Conservation (phyloP, 2,888 invertebrate genomes). For the Pseudolycoriella hygida region DNA sequence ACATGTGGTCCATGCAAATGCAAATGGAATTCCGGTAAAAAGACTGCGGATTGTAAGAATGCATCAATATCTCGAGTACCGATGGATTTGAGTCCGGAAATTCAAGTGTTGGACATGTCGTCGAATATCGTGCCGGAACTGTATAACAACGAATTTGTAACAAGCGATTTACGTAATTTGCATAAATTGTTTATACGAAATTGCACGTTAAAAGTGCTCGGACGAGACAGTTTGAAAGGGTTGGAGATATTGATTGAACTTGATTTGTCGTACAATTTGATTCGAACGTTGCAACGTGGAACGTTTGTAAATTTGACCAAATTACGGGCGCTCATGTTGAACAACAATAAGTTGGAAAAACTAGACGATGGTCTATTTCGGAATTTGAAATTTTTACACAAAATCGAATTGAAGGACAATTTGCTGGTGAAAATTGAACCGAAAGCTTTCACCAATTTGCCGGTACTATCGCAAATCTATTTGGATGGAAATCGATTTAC, state of each 20-base stretch:
- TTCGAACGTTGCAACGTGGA: slow-evolving; percentile 43
- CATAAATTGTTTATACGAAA: slow-evolving; percentile 62
- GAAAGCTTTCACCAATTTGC: slow-evolving; percentile 51
- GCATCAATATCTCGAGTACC: slow-evolving; percentile 51
- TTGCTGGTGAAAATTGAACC: slow-evolving; percentile 48
- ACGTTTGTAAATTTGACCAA: slow-evolving; percentile 55
- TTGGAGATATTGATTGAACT: slow-evolving; percentile 65
- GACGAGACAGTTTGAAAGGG: slow-evolving; percentile 56
- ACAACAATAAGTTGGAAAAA: slow-evolving; percentile 54
- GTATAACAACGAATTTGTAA: slow-evolving; percentile 45
- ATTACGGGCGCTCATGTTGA: slow-evolving; percentile 52
- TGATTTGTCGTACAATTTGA: slow-evolving; percentile 58
- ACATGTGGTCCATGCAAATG: slow-evolving; percentile 46
- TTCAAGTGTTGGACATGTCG: slow-evolving; percentile 54
- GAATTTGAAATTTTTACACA: slow-evolving; percentile 53
- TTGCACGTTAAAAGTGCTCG: slow-evolving; percentile 54
- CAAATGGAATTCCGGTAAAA: slow-evolving; percentile 71
- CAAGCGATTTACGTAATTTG: slow-evolving; percentile 54
- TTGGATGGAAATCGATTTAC: slow-evolving; percentile 59
- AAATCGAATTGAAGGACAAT: slow-evolving; percentile 61
- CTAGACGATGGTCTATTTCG: slow-evolving; percentile 59
- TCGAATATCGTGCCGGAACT: slow-evolving; percentile 50
- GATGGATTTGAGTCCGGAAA: slow-evolving; percentile 47
- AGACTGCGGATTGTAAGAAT: slow-evolving; percentile 61
- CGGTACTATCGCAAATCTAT: slow-evolving; percentile 47